A percentile compares a stretch with the other conserved stretches of the same genome.
Evolutionary conservation across 2,797 vertebrate genomes (phyloP).

Genomic region (Thamnophis elegans): DNA sequence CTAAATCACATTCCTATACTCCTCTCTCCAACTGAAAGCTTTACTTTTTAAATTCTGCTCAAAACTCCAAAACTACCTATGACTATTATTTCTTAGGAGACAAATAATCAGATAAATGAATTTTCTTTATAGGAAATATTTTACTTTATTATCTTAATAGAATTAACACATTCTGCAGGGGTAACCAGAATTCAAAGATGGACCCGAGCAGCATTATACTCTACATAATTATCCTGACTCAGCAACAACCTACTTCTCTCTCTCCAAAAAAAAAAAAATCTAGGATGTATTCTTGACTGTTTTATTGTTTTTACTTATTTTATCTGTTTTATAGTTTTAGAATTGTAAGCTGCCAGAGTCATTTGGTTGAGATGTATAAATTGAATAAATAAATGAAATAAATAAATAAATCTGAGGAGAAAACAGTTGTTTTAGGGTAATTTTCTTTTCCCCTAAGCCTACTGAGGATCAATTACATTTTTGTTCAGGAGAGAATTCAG

Average conservation of each 20-base stretch:
- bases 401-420: conserved; percentile 77
- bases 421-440: conserved; percentile 83
- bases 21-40: neutral
- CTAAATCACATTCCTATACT: neutral
- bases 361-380: neutral
- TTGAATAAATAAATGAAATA: neutral
- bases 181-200: conserved; percentile 41
- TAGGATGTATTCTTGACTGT: conserved; percentile 72
- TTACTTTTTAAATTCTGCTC: conserved; percentile 47
- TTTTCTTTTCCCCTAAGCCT: conserved; percentile 76
- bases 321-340: neutral
- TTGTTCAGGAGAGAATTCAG: conserved; percentile 86
- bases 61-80: conserved; percentile 41
- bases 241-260: conserved; percentile 44
- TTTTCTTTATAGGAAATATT: conserved; percentile 13
- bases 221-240: conserved; percentile 79
- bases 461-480: conserved; percentile 83
- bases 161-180: conserved; percentile 14
- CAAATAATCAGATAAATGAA: conserved; percentile 43
- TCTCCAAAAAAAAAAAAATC: conserved; percentile 62
- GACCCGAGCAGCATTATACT: conserved; percentile 67
- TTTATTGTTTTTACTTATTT: neutral
- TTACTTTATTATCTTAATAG: conserved; percentile 14
- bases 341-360: neutral
- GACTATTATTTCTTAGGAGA: conserved; percentile 29